phyloP scores from a whole-genome alignment of 2,113 vertebrate genomes.

The Hylia prasina region DNA sequence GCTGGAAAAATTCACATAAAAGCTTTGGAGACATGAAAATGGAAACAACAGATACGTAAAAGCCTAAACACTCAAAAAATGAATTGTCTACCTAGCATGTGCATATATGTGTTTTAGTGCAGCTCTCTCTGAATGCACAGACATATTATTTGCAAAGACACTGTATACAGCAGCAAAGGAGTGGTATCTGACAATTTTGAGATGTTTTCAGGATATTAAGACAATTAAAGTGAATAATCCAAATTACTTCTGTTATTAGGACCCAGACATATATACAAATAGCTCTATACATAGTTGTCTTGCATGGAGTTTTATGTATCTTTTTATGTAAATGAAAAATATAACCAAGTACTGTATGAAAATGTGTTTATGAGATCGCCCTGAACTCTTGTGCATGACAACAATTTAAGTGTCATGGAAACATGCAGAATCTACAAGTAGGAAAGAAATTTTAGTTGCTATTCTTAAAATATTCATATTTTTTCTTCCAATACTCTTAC shows the following conservation, averaged over 20 bases:
- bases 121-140: not conserved
- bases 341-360: not conserved
- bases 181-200: not conserved
- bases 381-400: not conserved
- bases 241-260: not conserved
- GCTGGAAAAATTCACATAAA: conserved; percentile 79
- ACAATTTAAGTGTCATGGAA: not conserved
- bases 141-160: not conserved
- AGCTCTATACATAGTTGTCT: not conserved
- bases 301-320: not conserved
- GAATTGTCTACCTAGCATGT: conserved; percentile 7
- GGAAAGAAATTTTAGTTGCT: not conserved
- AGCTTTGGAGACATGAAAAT: conserved; percentile 77
- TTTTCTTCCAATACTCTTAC: not conserved
- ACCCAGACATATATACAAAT: not conserved
- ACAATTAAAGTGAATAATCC: not conserved
- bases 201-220: not conserved
- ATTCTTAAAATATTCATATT: not conserved
- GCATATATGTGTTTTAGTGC: not conserved
- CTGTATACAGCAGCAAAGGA: not conserved
- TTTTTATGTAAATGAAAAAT: not conserved
- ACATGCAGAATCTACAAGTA: not conserved
- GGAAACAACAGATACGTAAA: conserved; percentile 76
- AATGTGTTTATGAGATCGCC: not conserved
- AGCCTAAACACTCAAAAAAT: conserved; percentile 49